phyloP scores from a whole-genome alignment of 2,113 vertebrate genomes.

The Scophthalmus maximus region DNA sequence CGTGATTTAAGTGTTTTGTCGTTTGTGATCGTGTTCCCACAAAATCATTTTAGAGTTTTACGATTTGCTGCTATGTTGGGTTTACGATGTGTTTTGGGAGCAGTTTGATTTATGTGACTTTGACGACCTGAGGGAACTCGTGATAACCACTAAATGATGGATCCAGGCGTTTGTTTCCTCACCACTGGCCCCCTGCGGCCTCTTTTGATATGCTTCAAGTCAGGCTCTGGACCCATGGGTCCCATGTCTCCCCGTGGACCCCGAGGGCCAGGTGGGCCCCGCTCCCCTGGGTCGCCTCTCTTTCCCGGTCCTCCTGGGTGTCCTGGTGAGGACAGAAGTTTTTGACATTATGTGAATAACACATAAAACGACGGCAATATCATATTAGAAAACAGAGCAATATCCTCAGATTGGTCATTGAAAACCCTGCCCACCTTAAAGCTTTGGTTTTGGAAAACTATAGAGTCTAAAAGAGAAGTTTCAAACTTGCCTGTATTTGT shows the following conservation, averaged over 20 bases:
- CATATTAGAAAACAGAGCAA: not conserved
- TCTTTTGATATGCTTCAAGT: conserved; percentile 81
- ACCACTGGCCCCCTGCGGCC: conserved; percentile 85
- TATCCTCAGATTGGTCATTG: not conserved
- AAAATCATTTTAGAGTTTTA: not conserved
- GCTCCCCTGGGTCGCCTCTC: conserved; percentile 73
- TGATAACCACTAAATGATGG: too few species aligned
- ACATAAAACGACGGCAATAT: not conserved
- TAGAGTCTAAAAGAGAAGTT: too few species aligned
- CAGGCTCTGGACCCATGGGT: conserved; percentile 81
- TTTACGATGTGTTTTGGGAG: not conserved
- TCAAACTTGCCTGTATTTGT: too few species aligned
- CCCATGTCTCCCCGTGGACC: conserved; percentile 84
- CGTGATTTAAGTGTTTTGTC: not conserved
- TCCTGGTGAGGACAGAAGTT: conserved; percentile 66
- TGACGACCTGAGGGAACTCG: not conserved
- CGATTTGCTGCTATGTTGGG: not conserved
- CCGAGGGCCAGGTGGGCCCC: conserved; percentile 67
- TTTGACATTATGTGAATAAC: not conserved
- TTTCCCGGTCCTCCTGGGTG: conserved; percentile 79
- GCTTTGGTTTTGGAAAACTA: not conserved
- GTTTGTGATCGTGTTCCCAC: not conserved
- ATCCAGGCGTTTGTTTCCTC: conserved; percentile 26
- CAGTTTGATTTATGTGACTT: not conserved
- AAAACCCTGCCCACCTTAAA: not conserved